Base-by-base conservation (phyloP, 2,888 invertebrate genomes). In the Caradrina clavipalpis region DNA sequence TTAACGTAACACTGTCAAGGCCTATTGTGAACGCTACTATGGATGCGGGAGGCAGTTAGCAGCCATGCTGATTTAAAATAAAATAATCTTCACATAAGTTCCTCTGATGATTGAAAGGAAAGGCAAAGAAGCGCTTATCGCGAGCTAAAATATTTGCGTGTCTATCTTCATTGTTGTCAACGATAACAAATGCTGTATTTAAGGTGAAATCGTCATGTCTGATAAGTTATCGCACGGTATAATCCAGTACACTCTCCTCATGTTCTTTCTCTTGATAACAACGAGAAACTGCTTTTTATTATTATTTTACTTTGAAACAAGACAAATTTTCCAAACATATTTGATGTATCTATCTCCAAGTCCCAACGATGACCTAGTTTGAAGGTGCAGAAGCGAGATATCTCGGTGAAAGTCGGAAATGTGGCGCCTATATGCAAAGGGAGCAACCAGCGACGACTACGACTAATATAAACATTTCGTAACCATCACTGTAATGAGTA, bases 381-480 rank as follows among this genome's bases (percentile, higher is more conserved):
- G 50, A 49, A 72, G 60, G 86, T 85, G 82, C 80, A 80, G 86
- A 85, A 84, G 72, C 80, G 84, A 82, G 80, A 83, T 83, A 86
- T 87, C 88, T 86, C 83, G 91, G 94, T 93, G 95, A 95, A 95
- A 95, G 95, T 94, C 91, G 89, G 88, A 91, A 92, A 94, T 90
- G 87, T 87, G 82, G 84, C 86, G 85, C 82, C 83, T 83, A 84
- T 83, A 82, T 85, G 86, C 86, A 86, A 84, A 87, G 88, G 87
- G 87, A 90, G 85, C 86, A 78, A 86, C 84, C 87, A 85, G 87
- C 88, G 86, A 85, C 84, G 82, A 76, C 83, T 84, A 85, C 84
- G 82, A 75, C 82, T 84, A 90, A 88, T 89, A 89, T 87, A 90
- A 90, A 92, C 86, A 93, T 94, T 94, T 94, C 92, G 88, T 93